Base-by-base conservation (phyloP, 2,113 vertebrate species). In the Eolophus roseicapilla region DNA sequence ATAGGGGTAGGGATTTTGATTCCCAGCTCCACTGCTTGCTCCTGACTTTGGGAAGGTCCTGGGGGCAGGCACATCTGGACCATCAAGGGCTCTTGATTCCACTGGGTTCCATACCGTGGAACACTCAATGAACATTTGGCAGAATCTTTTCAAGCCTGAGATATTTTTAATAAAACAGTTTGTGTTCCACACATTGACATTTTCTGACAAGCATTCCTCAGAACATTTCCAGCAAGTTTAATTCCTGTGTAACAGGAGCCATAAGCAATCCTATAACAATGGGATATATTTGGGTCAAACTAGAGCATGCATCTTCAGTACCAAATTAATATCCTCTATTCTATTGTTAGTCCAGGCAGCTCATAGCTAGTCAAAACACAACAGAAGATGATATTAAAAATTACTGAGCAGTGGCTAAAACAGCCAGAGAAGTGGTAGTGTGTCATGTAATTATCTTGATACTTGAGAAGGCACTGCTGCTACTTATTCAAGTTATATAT, bases 291-390 rank as follows among this genome's bases (percentile, higher is more conserved):
- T 90, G 60, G 77, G 77, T 94, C 84, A 93, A 86, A 47, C 31
- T 92, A 50, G 65, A 89, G 52, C 57, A 50, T 35, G 47, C 29
- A n/a, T 64, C 39, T 81, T 92, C 29, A n/a, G 76, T 68, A 60
- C 76, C 93, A 68, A 93, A 75, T 90, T 92, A 96, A 92, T 90
- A 92, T 94, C 80, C 55, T 95, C 85, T 86, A 33, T 73, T 25
- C 90, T 93, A 52, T 90, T 93, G 90, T 96, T 83, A 64, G 55
- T 81, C 44, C 52, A 77, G 63, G 76, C 33, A 83, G 41, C 71
- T 92, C 39, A 83, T n/a, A 70, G 71, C 60, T 47, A 80, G 52
- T 57, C 5, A 17, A 81, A 90, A 35, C 35, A 81, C 39, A 86
- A 60, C 43, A 86, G 87, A 77, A 80, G 82, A 67, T 62, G 55